Conservation (phyloP, 2,113 vertebrate species). For the Meleagris gallopavo region DNA sequence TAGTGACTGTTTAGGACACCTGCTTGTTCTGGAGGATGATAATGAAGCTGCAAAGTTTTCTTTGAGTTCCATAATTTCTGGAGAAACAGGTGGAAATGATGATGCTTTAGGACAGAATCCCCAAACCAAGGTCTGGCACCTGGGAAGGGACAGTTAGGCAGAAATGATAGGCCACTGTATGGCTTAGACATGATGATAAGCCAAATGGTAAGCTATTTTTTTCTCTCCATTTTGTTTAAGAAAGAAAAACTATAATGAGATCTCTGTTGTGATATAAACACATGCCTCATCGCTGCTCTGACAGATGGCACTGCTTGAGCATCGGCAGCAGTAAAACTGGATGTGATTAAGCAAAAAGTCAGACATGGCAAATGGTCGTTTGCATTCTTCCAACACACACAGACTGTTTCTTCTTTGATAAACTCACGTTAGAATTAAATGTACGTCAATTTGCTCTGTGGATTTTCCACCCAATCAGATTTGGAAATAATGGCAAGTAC, state of each 20-base stretch:
- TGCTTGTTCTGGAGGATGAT: neutral
- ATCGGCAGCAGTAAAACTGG: neutral
- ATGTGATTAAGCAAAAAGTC: neutral
- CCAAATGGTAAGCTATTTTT: neutral
- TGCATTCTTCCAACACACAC: constrained; percentile 17
- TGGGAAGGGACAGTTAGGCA: neutral
- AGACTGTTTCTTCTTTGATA: constrained; percentile 9
- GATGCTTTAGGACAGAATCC: neutral
- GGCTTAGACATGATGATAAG: neutral
- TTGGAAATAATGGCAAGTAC: neutral
- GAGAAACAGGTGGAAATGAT: neutral
- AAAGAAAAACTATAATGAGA: neutral
- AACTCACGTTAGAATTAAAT: constrained; percentile 31
- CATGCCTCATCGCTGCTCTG: neutral
- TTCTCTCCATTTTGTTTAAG: neutral
- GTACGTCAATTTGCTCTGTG: neutral
- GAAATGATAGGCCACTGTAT: neutral
- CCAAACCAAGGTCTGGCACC: neutral
- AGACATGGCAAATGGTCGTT: constrained; percentile 28
- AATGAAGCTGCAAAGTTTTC: neutral
- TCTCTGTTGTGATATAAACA: constrained; percentile 19
- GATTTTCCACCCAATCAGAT: constrained; percentile 33
- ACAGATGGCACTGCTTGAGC: constrained; percentile 46
- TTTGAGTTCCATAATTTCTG: neutral
- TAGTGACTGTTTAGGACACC: neutral